Base-by-base conservation (phyloP, 2,797 vertebrate genomes). In the Sebastes oblongus region DNA sequence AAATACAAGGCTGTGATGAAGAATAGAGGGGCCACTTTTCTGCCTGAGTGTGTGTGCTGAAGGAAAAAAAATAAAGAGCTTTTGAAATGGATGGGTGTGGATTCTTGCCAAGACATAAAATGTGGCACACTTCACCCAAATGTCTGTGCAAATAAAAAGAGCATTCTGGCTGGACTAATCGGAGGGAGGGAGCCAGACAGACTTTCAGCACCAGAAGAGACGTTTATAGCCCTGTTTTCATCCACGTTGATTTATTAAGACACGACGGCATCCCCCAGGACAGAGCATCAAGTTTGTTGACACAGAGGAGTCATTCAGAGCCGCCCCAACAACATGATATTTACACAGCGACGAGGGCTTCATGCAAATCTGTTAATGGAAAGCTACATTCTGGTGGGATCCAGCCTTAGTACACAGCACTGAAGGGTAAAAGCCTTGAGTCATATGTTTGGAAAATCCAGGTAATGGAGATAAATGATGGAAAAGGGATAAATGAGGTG, bases 1-100 rank as follows among this genome's bases (percentile, higher is more conserved):
- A 95, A 95, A 96, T 93, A 96, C 95, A 96, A 96, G 95, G 90
- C 95, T 88, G 83, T 3, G 77, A 91, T 90, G 93, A 95, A 97
- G 95, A 96, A 96, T 95, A 61, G 82, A 82, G 81, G 75, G 81
- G 74, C 79, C 80, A 90, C 75, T 80, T 89, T 70, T 75, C 55
- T 82, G 75, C 71, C 46, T 29, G 56, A 69, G 50, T 67, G 68
- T 76, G 70, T 50, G 66, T 77, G 73, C 60, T 81, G 46, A 72
- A 12, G 61, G 54, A 61, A 56, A 77, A 74, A 78, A 59, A 75
- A 83, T 58, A 88, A 80, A 82, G 39, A 76, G 77, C 77, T 76
- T 90, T 90, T 80, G 77, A 89, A 86, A 80, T 65, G 61, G 60
- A 84, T 76, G 78, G 67, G 59, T 78, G 82, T 87, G 85, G 80